phyloP scores from a whole-genome alignment of 2,113 vertebrate species.

The Pseudolaguvia tuberculata region DNA sequence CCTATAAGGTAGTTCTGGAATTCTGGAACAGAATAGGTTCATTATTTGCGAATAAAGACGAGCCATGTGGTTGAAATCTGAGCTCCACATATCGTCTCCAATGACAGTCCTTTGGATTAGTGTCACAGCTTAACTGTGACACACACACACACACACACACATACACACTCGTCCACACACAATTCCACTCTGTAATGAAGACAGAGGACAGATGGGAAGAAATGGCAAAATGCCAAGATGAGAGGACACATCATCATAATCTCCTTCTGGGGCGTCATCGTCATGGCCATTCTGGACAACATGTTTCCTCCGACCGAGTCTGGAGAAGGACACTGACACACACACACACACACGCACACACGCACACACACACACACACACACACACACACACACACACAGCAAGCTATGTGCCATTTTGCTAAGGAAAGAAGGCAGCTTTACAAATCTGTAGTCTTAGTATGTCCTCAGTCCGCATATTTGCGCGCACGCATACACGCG shows the following conservation, averaged over 20 bases:
- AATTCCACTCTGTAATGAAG: constrained; percentile 55
- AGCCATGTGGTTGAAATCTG: constrained; percentile 8
- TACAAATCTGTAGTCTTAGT: not conserved
- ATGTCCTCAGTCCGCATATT: not conserved
- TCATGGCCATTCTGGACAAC: constrained; percentile 65
- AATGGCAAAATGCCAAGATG: constrained; percentile 65
- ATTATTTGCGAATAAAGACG: not conserved
- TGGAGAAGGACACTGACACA: constrained; percentile 13
- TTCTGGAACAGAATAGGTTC: too few relatives aligned
- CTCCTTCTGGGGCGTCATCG: constrained; percentile 62
- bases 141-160: constrained; percentile 26
- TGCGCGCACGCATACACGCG: too few relatives aligned
- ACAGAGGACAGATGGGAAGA: constrained; percentile 68
- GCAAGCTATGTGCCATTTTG: not conserved
- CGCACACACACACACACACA: constrained; percentile 4
- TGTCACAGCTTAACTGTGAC: constrained; percentile 35
- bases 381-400: constrained; percentile 7
- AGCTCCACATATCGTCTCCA: constrained; percentile 15
- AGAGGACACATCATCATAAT: constrained; percentile 70
- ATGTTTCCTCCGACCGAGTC: constrained; percentile 62
- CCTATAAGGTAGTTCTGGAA: too few relatives aligned
- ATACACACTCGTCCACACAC: constrained; percentile 38
- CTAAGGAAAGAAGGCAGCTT: not conserved
- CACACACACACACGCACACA: constrained; percentile 4
- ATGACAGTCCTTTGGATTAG: constrained; percentile 23